Base-by-base conservation (phyloP, 2,888 invertebrate species). In the Lamellibrachia columna region DNA sequence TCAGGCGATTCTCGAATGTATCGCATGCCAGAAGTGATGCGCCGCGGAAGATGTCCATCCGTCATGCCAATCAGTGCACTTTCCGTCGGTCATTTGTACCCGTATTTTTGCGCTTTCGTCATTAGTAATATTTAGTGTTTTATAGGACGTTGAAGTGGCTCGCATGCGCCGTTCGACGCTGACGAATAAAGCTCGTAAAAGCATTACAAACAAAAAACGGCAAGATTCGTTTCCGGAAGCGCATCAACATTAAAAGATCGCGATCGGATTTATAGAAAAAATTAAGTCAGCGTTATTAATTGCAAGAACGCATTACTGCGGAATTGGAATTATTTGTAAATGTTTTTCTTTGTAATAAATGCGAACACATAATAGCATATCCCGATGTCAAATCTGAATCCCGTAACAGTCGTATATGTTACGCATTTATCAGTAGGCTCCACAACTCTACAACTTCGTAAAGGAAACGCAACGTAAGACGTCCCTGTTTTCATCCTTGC, bases 1-100 rank as follows among this genome's bases (percentile, higher is more conserved):
- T 22, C 75, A 75, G 75, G 75, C 75, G 75, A 75, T 75, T 75
- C n/a, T 75, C 75, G 75, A 75, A 75, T 75, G 75, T 75, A 75
- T 75, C 75, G 75, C 75, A 75, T 0, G 75, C 75, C 75, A 75
- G 22, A 75, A 75, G 75, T 75, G 75, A 75, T 75, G 75, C 75
- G 75, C 22, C 75, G 75, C 75, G 75, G 75, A 75, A 75, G 75
- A 75, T 75, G 75, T 75, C 75, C 75, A 75, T 75, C 75, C 75
- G 75, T 75, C 75, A 75, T 75, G 75, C 22, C 75, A 75, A 75
- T 22, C 75, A 75, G 75, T 75, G 75, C 75, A 75, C 75, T 75
- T 15, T n/a, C 6, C 22, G 22, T 0, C 75, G 75, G 22, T 75
- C 75, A 22, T 75, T 75, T 75, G 75, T 75, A 75, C 75, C n/a